These are phyloP conservation scores for Caenorhabditis auriculariae DNA, from an alignment of 2,888 invertebrate genomes.

Conservation along the genomic window DNA sequence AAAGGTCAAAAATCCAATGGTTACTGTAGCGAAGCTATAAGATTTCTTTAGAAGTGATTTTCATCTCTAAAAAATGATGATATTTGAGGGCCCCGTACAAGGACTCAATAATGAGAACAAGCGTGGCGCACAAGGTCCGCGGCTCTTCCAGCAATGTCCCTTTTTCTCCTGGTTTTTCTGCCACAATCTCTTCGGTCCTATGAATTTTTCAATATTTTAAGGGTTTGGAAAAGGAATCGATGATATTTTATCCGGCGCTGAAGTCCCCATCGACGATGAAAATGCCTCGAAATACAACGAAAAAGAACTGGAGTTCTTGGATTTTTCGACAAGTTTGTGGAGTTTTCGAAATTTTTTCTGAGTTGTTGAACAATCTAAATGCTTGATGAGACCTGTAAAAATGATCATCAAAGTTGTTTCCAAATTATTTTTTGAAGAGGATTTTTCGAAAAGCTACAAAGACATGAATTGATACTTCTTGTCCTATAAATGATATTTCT, in stretches of 20 bases:
- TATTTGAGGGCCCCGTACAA: slow-evolving; percentile 19
- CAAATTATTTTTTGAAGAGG: too few relatives aligned
- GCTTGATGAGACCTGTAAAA: neutral
- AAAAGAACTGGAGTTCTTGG: slow-evolving; percentile 8
- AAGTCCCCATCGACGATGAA: neutral
- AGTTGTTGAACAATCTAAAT: neutral
- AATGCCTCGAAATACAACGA: slow-evolving; percentile 12
- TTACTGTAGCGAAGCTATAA: too few relatives aligned
- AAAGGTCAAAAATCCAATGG: too few relatives aligned
- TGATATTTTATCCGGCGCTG: slow-evolving; percentile 16
- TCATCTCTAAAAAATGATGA: neutral
- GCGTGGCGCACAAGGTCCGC: slow-evolving; percentile 19
- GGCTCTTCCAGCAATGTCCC: slow-evolving; percentile 52
- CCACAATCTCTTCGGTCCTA: slow-evolving; percentile 10
- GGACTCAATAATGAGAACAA: neutral
- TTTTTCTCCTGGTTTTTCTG: slow-evolving; percentile 28
- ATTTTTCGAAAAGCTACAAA: too few relatives aligned
- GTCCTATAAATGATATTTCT: too few relatives aligned
- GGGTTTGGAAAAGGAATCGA: slow-evolving; percentile 32
- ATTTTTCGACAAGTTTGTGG: neutral
- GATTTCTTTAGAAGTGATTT: too few relatives aligned
- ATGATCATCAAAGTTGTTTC: too few relatives aligned
- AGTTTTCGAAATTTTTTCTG: neutral
- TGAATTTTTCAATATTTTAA: too few relatives aligned
- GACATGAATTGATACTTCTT: too few relatives aligned